Conservation (phyloP, 2,113 vertebrate species). For the Numida meleagris region DNA sequence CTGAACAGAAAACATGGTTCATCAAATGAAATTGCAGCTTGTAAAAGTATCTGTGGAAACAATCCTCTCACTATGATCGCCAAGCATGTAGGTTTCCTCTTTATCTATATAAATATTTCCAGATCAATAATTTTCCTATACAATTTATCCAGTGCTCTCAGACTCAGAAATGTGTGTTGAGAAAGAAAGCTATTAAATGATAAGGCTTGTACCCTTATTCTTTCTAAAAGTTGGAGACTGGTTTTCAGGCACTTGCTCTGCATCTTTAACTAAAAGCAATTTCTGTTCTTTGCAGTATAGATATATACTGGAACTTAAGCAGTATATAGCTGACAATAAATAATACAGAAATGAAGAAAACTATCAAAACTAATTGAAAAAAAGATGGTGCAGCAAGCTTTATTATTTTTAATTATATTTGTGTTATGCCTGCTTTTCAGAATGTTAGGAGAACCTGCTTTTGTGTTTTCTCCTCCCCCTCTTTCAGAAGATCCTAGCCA, state of each 20-base stretch:
- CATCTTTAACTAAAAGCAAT: background rate
- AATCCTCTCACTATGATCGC: background rate
- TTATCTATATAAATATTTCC: conserved; percentile 49
- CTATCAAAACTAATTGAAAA: background rate
- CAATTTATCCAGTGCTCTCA: background rate
- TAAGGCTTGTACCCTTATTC: background rate
- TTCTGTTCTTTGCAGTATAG: background rate
- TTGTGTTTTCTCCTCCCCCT: background rate
- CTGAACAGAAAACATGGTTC: background rate
- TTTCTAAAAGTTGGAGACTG: background rate
- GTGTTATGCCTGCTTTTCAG: background rate
- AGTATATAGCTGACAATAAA: background rate
- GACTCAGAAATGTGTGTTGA: background rate
- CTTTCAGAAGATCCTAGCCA: background rate
- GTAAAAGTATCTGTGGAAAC: conserved; percentile 16
- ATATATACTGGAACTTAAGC: background rate
- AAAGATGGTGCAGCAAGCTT: background rate
- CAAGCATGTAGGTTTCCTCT: background rate
- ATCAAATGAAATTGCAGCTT: conserved; percentile 22
- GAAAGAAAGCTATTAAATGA: background rate
- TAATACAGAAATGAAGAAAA: background rate
- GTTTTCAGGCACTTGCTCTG: background rate
- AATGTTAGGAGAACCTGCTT: background rate
- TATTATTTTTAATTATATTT: background rate
- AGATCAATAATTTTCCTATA: background rate